Conservation (phyloP, 2,888 invertebrate genomes). For the Caenorhabditis sp. region DNA sequence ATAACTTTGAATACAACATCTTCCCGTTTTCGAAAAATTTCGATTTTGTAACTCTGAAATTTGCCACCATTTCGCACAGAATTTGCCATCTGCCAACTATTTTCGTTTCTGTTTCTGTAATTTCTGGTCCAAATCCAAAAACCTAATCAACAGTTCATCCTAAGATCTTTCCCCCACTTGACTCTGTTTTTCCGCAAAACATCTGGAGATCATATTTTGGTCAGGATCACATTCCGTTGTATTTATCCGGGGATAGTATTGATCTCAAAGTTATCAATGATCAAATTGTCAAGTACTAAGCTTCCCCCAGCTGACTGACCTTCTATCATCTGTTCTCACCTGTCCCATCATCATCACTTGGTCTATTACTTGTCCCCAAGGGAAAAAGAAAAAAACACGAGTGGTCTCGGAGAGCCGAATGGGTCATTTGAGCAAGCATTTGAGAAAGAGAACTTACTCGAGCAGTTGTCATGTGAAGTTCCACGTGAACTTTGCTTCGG, state of each 20-base stretch:
- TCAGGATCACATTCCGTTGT: slow-evolving; percentile 31
- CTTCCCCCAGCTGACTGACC: slow-evolving; percentile 39
- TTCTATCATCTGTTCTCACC: slow-evolving; percentile 46
- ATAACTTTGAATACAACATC: no score
- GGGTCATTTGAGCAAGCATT: slow-evolving; percentile 39
- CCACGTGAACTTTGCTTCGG: slow-evolving; percentile 31
- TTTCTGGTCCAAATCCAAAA: no score
- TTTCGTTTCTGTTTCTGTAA: no score
- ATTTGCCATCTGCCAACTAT: no score
- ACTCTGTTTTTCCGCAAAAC: not conserved
- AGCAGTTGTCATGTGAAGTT: slow-evolving; percentile 42
- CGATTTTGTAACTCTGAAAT: no score
- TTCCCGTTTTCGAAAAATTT: no score
- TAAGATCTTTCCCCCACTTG: no score
- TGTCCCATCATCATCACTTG: slow-evolving; percentile 27
- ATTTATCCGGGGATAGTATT: not conserved
- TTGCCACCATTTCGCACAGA: no score
- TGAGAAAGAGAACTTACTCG: slow-evolving; percentile 27
- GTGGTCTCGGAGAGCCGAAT: slow-evolving; percentile 33
- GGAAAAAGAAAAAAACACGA: slow-evolving; percentile 34
- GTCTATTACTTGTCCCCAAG: slow-evolving; percentile 25
- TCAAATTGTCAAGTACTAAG: slow-evolving; percentile 30
- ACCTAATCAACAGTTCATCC: no score
- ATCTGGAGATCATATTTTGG: slow-evolving; percentile 9
- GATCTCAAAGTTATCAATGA: slow-evolving; percentile 27